Evolutionary conservation across 2,113 vertebrate genomes (phyloP).

Genomic region (Otocyon megalotis): DNA sequence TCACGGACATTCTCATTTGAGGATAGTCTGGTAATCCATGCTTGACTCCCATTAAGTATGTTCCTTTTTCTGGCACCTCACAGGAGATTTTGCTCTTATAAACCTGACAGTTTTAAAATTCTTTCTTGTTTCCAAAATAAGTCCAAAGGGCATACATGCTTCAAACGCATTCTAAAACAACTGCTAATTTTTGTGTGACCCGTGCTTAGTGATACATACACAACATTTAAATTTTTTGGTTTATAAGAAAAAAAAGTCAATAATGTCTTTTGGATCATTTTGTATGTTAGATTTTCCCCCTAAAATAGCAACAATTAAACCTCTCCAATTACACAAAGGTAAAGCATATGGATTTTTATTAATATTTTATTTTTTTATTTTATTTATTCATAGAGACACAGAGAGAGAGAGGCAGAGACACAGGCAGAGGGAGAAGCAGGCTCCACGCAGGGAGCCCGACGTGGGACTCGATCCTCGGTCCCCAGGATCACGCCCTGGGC

Average conservation of each 20-base stretch:
- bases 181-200: neutral
- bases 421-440: no score
- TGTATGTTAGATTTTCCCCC: neutral
- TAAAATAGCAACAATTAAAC: constrained; percentile 27
- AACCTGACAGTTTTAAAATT: constrained; percentile 45
- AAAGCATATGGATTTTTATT: neutral
- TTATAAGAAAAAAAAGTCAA: neutral
- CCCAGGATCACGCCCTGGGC: no score
- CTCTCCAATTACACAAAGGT: neutral
- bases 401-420: no score
- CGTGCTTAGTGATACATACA: neutral
- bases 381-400: no score
- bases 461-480: no score
- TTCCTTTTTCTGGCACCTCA: neutral
- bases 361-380: no score
- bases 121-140: constrained; percentile 58
- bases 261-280: constrained; percentile 33
- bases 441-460: no score
- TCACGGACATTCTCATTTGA: neutral
- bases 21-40: neutral
- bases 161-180: constrained; percentile 19
- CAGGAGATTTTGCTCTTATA: constrained; percentile 31
- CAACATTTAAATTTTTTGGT: neutral
- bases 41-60: neutral
- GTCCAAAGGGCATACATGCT: neutral